Evolutionary conservation across 2,888 invertebrate species (phyloP), one percentile per base, ranked within the genome.

Genomic region (Leptinotarsa peninsularis): DNA sequence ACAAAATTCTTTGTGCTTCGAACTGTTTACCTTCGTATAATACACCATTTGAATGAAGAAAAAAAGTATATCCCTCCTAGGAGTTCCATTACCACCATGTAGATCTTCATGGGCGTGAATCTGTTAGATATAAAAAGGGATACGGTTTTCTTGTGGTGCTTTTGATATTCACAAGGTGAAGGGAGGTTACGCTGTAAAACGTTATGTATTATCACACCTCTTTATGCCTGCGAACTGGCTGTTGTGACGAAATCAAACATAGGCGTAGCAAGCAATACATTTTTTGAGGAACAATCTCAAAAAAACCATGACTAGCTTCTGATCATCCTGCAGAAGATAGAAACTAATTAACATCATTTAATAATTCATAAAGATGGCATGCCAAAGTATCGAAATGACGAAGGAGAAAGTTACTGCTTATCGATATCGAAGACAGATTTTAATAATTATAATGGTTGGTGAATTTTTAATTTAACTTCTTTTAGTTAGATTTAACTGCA

Each of bases 51-150:
- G 49, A 67, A 71, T 18, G 18, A 23, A 18, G 33, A 75, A 68
- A 72, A 66, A 75, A 69, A 56, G 66, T 72, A 74, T 73, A 77
- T 68, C 77, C 79, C 76, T 72, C 67, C 67, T 74, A 68, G 74
- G 72, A 73, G 78, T 78, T 72, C 68, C 75, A 50, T 71, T 63
- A 72, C 80, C 79, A 81, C 80, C 79, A 80, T 75, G 75, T 66
- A 71, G 70, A 70, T 81, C 76, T 80, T 79, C 80, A 68, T 76
- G 81, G 82, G 82, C 82, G 83, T 81, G 81, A 81, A 73, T 63
- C 68, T 77, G 72, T 72, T 77, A 74, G 76, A 81, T 78, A 75
- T 79, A 79, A 80, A 80, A 76, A 52, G 76, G 79, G 73, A 74
- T 72, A 78, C 71, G 74, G 73, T 72, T 23, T 60, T 10, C 27